Evolutionary conservation across 2,113 vertebrate genomes (phyloP), one percentile per base, ranked within the genome.

Genomic region (Tupaia tana): DNA sequence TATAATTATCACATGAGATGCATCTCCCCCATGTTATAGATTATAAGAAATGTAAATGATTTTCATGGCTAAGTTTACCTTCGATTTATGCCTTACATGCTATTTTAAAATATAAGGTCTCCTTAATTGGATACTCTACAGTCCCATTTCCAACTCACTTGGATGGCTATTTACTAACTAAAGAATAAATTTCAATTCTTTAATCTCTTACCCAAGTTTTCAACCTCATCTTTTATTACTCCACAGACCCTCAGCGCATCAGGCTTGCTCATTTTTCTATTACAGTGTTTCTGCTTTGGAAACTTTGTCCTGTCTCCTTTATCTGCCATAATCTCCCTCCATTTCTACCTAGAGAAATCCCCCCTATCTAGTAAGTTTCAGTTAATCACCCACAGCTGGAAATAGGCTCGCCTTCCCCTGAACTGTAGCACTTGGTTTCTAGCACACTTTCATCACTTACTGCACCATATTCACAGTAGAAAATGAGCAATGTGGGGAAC

Each of bases 181-280:
- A 71, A 91, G n/a, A 83, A 71, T 86, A 54, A 16, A 80, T 93
- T 64, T 90, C 14, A 84, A 10, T 96, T 86, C 54, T 93, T 92
- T 31, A 31, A 82, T 92, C 78, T 71, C 7, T 54, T 88, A 93
- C 6, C 24, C 63, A 70, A 1, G 84, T 85, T 31, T 89, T 95
- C 75, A 59, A 1, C 18, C 16, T 89, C 70, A 22, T 56, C 43
- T 86, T 93, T 83, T 67, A 29, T 64, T 66, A 29, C 86, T 90
- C 52, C n/a, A 22, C 43, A 27, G 83, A 56, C 11, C 69, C 19
- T 90, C 83, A 64, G 78, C 29, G 1, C 29, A 18, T 89, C 43
- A 84, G 25, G 13, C 29, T 16, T 74, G 19, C 15, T 88, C 81
- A 22, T 34, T 67, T 84, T 66, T 86, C 16, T 59, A 13, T 61